Percentiles rank a stretch among this genome's conserved stretches.
Conservation (phyloP, 2,888 invertebrate species). For the Tetragonisca angustula region DNA sequence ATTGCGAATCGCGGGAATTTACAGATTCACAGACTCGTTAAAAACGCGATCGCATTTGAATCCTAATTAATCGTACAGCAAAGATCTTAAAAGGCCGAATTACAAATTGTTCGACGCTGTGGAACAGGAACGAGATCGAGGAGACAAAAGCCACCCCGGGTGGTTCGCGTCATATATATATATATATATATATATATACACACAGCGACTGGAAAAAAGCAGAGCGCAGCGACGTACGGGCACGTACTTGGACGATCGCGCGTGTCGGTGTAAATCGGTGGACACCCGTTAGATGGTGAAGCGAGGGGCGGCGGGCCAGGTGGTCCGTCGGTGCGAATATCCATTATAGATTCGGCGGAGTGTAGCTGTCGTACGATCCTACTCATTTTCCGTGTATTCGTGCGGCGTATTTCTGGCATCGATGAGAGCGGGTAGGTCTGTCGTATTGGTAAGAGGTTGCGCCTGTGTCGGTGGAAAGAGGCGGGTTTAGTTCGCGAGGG, state of each 20-base stretch:
- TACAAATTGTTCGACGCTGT: background rate
- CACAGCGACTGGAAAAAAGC: background rate
- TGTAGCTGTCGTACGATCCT: constrained; percentile 72
- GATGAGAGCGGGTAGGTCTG: constrained; percentile 14
- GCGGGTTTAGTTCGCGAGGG: constrained; percentile 70
- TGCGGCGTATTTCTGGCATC: constrained; percentile 64
- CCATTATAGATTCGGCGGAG: constrained; percentile 78
- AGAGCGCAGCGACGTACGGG: background rate
- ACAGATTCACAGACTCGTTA: no score
- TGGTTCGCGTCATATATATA: background rate
- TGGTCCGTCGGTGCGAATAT: constrained; percentile 80
- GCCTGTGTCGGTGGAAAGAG: constrained; percentile 28
- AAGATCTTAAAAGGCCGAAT: background rate
- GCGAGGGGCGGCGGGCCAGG: constrained; percentile 73
- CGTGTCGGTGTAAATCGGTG: constrained; percentile 48
- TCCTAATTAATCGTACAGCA: background rate
- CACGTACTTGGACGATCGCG: background rate
- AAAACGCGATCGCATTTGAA: no score
- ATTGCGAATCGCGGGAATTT: background rate
- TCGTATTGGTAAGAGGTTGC: constrained; percentile 22
- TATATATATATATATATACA: no score
- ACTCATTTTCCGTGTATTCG: constrained; percentile 56
- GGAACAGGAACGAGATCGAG: background rate
- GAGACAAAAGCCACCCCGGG: constrained; percentile 8
- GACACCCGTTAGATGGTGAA: constrained; percentile 74